Evolutionary conservation across 2,888 invertebrate genomes (phyloP), one percentile per base, ranked within the genome.

Genomic region (Drosophila gaucha): DNA sequence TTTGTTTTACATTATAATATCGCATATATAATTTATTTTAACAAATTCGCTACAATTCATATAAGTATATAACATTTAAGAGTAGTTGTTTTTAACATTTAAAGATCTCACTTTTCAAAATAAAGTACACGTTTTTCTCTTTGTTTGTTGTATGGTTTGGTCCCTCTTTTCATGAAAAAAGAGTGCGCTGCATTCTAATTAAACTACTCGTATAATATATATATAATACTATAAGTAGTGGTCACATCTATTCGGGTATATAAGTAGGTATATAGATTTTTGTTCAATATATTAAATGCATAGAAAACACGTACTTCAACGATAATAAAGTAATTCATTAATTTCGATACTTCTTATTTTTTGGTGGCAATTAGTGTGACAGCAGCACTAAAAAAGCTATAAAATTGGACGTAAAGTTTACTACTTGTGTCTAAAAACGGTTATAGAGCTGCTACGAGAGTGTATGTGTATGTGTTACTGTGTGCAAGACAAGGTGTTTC

Each of bases 111-210:
- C 72, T 80, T 80, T 68, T 60, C 50, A 72, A 85, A 80, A 82
- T 82, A 82, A 87, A 87, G 82, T 82, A 82, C 74, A 80, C 60
- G 62, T 54, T 39, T 80, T 79, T 74, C 56, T 78, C 58, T 70
- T 74, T 65, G 44, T 70, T 66, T 58, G 60, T 77, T 54, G 59
- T 78, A 52, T 66, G 52, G 69, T 83, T 83, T 83, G 83, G 83
- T 83, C 83, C 83, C 83, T 78, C 86, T 83, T 83, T 87, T 86
- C 82, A 75, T 78, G 66, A 87, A 80, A 87, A 84, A 82, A 82
- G 82, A 86, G 87, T 87, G 87, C 65, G 62, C 72, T 86, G 83
- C 80, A 77, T 79, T 83, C 68, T 78, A 72, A 69, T 78, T 67
- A 62, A 67, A 75, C 56, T 74, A 74, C 78, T 74, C 50, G 52